These are phyloP conservation scores for Drosophila yakuba DNA, from an alignment of 1,140 invertebrate genomes.

Conservation along the genomic window DNA sequence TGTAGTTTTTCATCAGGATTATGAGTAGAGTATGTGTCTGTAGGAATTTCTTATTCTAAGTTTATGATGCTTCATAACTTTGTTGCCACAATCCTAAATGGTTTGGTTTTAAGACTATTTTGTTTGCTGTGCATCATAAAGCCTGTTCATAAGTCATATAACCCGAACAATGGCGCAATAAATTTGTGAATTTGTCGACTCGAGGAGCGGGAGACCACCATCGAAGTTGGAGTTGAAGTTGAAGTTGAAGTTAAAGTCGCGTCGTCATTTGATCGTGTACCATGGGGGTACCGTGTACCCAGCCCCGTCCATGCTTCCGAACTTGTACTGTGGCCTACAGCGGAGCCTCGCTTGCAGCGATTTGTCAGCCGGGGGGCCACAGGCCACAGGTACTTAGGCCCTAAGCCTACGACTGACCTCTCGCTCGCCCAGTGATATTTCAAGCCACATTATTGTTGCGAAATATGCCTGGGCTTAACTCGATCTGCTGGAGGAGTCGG, in stretches of 20 bases:
- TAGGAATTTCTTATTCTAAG: too few species aligned
- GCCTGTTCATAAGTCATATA: conserved; percentile 76
- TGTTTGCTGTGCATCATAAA: conserved; percentile 15
- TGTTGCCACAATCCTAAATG: not conserved
- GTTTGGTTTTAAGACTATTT: not conserved
- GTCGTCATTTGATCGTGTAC: conserved; percentile 77
- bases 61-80: too few species aligned
- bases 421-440: conserved; percentile 64
- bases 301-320: conserved; percentile 59
- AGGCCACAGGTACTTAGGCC: conserved; percentile 33
- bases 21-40: too few species aligned
- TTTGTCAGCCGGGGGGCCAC: conserved; percentile 65
- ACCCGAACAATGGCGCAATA: conserved; percentile 77
- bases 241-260: conserved; percentile 24
- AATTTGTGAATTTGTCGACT: conserved; percentile 81
- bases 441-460: conserved; percentile 60
- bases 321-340: conserved; percentile 52
- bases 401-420: conserved; percentile 60
- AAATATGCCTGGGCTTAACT: conserved; percentile 46
- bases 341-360: conserved; percentile 60
- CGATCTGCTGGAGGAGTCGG: conserved; percentile 12
- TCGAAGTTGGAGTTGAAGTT: conserved; percentile 26
- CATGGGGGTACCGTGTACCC: conserved; percentile 3
- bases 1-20: too few species aligned
- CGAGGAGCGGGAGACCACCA: conserved; percentile 66